Conservation (phyloP, 1,140 invertebrate species). For the Telenomus remus region DNA sequence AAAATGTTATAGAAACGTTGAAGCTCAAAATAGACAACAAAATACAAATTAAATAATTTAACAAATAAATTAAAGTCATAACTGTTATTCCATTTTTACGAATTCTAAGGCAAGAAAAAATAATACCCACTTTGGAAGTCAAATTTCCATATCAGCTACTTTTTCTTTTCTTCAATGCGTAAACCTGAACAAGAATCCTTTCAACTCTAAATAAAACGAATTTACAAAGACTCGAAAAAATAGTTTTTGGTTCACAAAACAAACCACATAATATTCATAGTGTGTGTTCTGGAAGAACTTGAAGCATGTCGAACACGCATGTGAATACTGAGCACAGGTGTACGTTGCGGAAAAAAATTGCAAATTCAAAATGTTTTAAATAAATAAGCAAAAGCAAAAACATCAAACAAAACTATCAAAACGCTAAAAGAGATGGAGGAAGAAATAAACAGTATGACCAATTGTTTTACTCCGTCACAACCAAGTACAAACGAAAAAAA, state of each 20-base stretch:
- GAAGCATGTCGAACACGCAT: constrained; percentile 30
- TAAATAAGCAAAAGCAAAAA: neutral
- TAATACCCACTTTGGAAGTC: too few species aligned
- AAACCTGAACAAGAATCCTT: too few species aligned
- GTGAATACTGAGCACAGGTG: constrained; percentile 21
- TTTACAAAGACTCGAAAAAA: too few species aligned
- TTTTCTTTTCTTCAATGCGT: too few species aligned
- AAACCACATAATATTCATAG: constrained; percentile 14
- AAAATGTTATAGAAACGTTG: constrained; percentile 55
- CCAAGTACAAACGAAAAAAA: too few species aligned
- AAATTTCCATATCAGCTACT: too few species aligned
- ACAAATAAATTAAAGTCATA: neutral
- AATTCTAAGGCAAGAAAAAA: too few species aligned
- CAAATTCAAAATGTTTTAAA: neutral
- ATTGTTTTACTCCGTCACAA: too few species aligned
- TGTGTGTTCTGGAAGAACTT: constrained; percentile 27
- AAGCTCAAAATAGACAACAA: constrained; percentile 38
- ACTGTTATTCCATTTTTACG: neutral
- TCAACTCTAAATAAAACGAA: too few species aligned
- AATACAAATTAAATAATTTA: constrained; percentile 36
- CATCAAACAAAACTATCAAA: too few species aligned
- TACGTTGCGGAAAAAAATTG: constrained; percentile 19
- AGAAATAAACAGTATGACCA: too few species aligned
- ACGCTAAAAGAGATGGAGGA: too few species aligned
- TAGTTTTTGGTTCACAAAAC: constrained; percentile 8